Evolutionary conservation across 1,140 invertebrate genomes (phyloP), one percentile per base, ranked within the genome.

Genomic region (Hylaeus anthracinus): DNA sequence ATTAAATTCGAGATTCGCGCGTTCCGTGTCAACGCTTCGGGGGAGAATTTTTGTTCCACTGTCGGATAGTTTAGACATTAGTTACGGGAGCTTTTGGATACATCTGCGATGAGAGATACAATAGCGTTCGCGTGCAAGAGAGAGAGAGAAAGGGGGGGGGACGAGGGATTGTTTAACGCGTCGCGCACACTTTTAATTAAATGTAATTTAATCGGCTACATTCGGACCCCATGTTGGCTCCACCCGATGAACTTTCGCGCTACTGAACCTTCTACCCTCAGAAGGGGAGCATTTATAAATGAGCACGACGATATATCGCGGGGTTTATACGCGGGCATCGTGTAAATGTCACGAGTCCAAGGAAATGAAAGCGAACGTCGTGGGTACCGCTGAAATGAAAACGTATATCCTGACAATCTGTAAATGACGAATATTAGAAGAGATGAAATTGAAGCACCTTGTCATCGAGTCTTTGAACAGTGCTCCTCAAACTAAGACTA

Each of bases 341-440:
- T 61, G 75, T 37, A 71, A 78, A 71, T 71, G 75, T 78, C 66
- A 63, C 39, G 56, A 14, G 61, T n/a, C 41, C 56, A 43, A 60
- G 56, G 15, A 41, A 51, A 61, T 45, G 45, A 43, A 53, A 48
- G 58, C 10, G 10, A 64, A 64, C 39, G 14, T 39, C 5, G 26
- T 26, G 37, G 60, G 58, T 9, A 1, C 56, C n/a, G 48, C 37
- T n/a, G 37, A 55, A 51, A 60, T 8, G 64, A 48, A 55, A 58
- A 41, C 48, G 14, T 37, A 9, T 5, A 9, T 5, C 26, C 8
- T 14, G 41, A 14, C 43, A 43, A 14, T 45, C 26, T 51, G 45
- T 70, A 60, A 60, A 48, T 14, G 41, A 53, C 5, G 43, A 15
- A 9, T n/a, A 51, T 76, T 60, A 51, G 63, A 45, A 67, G 14